Percentiles rank a stretch among this genome's conserved stretches.
These are phyloP conservation scores for Ganaspis brasiliensis DNA, from an alignment of 2,888 invertebrate species.

Conservation along the genomic window DNA sequence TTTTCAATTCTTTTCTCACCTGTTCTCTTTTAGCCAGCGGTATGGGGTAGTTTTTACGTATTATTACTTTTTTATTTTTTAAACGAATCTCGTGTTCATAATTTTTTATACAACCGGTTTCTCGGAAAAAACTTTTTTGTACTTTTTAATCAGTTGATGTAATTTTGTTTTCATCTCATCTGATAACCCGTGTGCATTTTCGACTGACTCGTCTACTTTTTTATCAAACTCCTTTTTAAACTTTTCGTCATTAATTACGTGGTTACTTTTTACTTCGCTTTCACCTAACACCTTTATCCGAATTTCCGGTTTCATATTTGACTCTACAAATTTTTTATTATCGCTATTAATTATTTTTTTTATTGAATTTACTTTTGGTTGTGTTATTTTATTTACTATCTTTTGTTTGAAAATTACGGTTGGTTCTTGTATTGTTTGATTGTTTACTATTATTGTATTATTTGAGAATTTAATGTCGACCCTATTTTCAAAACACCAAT, in stretches of 20 bases:
- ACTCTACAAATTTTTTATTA: background rate
- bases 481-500: background rate
- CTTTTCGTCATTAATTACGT: background rate
- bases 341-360: background rate
- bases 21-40: background rate
- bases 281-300: background rate
- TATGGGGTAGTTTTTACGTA: background rate
- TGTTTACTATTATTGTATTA: background rate
- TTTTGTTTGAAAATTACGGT: background rate
- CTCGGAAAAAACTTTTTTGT: slow-evolving; percentile 1
- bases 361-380: background rate
- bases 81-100: background rate
- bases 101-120: background rate
- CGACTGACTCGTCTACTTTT: background rate
- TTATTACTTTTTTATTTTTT: background rate
- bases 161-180: background rate
- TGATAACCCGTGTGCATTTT: background rate
- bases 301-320: no score
- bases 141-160: background rate
- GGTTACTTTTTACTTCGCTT: no score
- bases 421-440: background rate
- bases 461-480: background rate
- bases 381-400: background rate
- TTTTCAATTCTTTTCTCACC: no score
- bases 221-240: background rate